Base-by-base conservation (phyloP, 2,888 invertebrate genomes). In the Dryocosmus kuriphilus region DNA sequence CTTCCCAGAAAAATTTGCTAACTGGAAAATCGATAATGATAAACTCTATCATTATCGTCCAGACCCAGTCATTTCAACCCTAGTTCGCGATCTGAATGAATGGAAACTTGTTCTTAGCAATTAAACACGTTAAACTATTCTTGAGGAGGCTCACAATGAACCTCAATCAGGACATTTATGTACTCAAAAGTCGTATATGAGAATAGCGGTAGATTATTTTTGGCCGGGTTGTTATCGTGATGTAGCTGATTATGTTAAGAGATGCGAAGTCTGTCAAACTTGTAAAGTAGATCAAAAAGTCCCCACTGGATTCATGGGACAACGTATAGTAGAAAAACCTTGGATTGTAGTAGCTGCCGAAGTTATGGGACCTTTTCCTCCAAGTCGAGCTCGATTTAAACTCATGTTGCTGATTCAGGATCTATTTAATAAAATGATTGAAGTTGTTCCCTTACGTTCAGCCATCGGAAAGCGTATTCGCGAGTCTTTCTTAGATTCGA, bases 311-410 rank as follows among this genome's bases (percentile, higher is more conserved):
- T 2, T 77, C n/a, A 77, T 77, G 77, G 2, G 51, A 4, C 14
- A 41, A 16, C 41, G 41, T 41, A 41, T 41, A 41, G 41, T 41
- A 4, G 51, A 51, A 6, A 1, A 51, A n/a, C 46, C 46, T n/a
- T 51, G 46, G 32, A 32, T 55, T 0, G 38, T 38, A n/a, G 30
- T 74, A 9, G 22, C 9, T 1, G 22, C 22, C 9, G 22, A 22
- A 2, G 3, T 22, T 0, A 55, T n/a, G 11, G 84, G 84, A 5
- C 86, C 86, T 0, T 76, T 84, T 0, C 85, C 85, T 2, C 73
- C 51, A 0, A 79, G 78, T 1, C 61, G 27, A 19, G 0, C 30
- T 1, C 80, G 84, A 0, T 78, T 67, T 60, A 16, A 60, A 16
- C 77, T 73, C 1, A 7, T 79, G 16, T 55, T 77, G 1, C 51